Evolutionary conservation across 2,113 vertebrate species (phyloP).

Genomic region (Nycticryphes semicollaris): DNA sequence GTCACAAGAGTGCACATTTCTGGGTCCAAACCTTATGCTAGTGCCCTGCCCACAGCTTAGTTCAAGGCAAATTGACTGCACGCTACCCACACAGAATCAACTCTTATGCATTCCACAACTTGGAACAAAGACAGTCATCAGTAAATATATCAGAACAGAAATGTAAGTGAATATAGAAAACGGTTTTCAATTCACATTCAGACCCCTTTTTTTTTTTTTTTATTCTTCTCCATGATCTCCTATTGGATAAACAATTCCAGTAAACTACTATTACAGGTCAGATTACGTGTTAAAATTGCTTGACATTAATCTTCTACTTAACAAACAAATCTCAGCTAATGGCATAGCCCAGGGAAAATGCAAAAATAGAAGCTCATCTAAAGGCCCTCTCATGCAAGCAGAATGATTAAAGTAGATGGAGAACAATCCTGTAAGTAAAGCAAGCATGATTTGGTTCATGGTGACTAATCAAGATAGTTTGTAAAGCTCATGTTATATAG

Average conservation of each 20-base stretch:
- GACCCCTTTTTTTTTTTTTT: not conserved
- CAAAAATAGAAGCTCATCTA: conserved; percentile 27
- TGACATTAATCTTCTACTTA: conserved; percentile 44
- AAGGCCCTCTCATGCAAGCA: not conserved
- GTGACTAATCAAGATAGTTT: conserved; percentile 23
- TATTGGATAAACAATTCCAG: not conserved
- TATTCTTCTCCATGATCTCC: not conserved
- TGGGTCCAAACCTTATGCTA: not conserved
- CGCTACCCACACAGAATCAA: not conserved
- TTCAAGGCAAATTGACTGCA: not conserved
- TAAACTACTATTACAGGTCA: conserved; percentile 24
- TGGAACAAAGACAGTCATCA: not conserved
- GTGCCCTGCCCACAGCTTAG: not conserved
- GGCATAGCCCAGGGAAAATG: not conserved
- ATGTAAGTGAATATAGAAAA: not conserved
- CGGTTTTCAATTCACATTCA: not conserved
- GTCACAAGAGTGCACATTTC: not conserved
- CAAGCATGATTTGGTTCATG: not conserved
- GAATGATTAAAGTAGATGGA: conserved; percentile 20
- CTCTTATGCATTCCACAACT: not conserved
- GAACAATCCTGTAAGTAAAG: conserved; percentile 36
- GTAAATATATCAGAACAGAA: not conserved
- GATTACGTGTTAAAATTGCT: conserved; percentile 3
- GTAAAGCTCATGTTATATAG: conserved; percentile 3
- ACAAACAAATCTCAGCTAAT: conserved; percentile 57